Base-by-base conservation (phyloP, 2,888 invertebrate genomes). In the Philhelius pedissequus region DNA sequence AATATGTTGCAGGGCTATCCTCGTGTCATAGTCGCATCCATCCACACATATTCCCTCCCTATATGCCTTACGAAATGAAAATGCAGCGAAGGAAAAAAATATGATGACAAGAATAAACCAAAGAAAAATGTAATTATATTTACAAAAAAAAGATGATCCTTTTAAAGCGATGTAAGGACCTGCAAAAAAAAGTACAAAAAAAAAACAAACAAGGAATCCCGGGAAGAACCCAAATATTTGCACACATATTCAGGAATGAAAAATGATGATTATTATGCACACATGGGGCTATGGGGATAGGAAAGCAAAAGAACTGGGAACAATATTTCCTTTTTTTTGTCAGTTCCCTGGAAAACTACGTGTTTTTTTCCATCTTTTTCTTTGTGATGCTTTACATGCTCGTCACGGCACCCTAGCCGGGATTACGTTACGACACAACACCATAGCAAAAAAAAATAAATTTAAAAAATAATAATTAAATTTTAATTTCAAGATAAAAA, bases 191-290 rank as follows among this genome's bases (percentile, higher is more conserved):
- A n/a, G n/a, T n/a, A 38, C 6, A 30, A 40, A 60, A 50, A 8
- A 15, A 20, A 35, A 54, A 15, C 8, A 15, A 15, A 25, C 13
- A 13, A 9, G 32, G 45, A 52, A 54, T 52, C 40, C 52, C 71
- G 58, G 68, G 81, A 69, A 66, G 52, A 79, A 70, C 60, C 58
- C 71, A 84, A 84, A 84, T 84, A 84, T 79, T 84, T 84, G 71
- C 84, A 71, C 84, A 75, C 79, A 79, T 68, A 75, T 62, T 62
- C 79, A 64, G 78, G 66, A 83, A 75, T 78, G 83, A 74, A 83
- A 75, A 83, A 78, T 66, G 60, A 78, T 43, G 69, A 83, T 73
- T 77, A 78, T 74, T 64, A 74, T 60, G 78, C 68, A 54, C 68
- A 68, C 68, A 68, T 68, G 52, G n/a, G n/a, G n/a, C n/a, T n/a